Base-by-base conservation (phyloP, 2,888 invertebrate genomes). In the Coelinius sp. region DNA sequence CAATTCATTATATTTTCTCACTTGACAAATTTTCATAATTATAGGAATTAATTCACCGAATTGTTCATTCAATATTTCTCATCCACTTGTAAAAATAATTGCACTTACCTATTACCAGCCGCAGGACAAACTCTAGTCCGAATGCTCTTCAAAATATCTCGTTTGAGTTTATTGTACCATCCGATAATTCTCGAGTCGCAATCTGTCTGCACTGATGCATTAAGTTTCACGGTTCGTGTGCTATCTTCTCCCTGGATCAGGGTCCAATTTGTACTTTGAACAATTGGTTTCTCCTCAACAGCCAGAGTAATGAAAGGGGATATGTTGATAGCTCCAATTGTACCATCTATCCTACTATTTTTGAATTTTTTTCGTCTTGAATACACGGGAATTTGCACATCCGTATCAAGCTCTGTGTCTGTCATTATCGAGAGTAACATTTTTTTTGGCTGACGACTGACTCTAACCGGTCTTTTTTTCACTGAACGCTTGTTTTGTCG, bases 81-180 rank as follows among this genome's bases (percentile, higher is more conserved):
- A n/a, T n/a, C 6, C 22, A 27, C 20, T 2, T 67, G 17, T 8
- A n/a, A 62, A 52, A 62, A 52, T 25, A 25, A 65, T 24, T 27
- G 46, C 52, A 83, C 84, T 81, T 68, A 84, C 84, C 82, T 73
- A 25, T 63, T 66, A 5, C 17, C 22, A 1, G 53, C 22, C 5
- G 66, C 35, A 22, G 84, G 84, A 69, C 64, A 74, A 59, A 84
- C 73, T 74, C 79, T 82, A 31, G 78, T 83, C 22, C 76, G 69
- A 6, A 80, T 64, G 68, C 75, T 79, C 67, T 79, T 81, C 53
- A 81, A 44, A 27, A 84, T 64, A 10, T 79, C 78, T 2, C 77
- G 77, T 41, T 78, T 82, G 12, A 84, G 53, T 68, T 76, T 81
- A 12, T 27, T 35, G 65, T 80, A 82, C 82, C 84, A 84, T 17